Evolutionary conservation across 2,113 vertebrate genomes (phyloP).

Genomic region (Calyptommatus sinebrachiatus): DNA sequence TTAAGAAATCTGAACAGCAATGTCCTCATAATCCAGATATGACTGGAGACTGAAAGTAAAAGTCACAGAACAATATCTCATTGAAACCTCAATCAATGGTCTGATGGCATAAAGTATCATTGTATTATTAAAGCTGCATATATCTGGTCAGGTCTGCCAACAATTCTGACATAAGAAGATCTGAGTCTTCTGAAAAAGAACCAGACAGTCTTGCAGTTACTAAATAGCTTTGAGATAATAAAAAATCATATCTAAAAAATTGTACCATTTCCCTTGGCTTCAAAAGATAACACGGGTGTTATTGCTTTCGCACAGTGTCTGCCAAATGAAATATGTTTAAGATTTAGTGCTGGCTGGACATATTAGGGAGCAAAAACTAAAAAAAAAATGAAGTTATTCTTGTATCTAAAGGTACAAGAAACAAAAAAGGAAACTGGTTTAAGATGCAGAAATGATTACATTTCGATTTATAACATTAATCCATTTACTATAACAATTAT

Average conservation of each 20-base stretch:
- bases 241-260: not conserved
- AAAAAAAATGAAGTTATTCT: not conserved
- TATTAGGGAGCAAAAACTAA: not conserved
- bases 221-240: conserved; percentile 22
- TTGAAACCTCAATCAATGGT: not conserved
- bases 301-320: conserved; percentile 22
- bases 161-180: not conserved
- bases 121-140: not conserved
- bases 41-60: not conserved
- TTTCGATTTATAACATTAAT: conserved; percentile 1
- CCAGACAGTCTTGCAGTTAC: not conserved
- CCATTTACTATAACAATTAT: not conserved
- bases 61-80: not conserved
- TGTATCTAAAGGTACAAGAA: conserved; percentile 23
- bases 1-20: not conserved
- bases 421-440: conserved; percentile 3
- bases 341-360: conserved; percentile 33
- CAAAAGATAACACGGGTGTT: conserved; percentile 19
- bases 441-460: conserved; percentile 10
- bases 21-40: too few relatives aligned
- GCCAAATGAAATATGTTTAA: conserved; percentile 23
- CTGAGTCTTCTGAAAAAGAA: not conserved
- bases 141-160: not conserved
- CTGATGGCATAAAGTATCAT: not conserved
- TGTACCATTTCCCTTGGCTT: conserved; percentile 5